Percentiles rank a stretch among this genome's conserved stretches.
phyloP scores from a whole-genome alignment of 2,797 vertebrate genomes.

The Natrix natrix region DNA sequence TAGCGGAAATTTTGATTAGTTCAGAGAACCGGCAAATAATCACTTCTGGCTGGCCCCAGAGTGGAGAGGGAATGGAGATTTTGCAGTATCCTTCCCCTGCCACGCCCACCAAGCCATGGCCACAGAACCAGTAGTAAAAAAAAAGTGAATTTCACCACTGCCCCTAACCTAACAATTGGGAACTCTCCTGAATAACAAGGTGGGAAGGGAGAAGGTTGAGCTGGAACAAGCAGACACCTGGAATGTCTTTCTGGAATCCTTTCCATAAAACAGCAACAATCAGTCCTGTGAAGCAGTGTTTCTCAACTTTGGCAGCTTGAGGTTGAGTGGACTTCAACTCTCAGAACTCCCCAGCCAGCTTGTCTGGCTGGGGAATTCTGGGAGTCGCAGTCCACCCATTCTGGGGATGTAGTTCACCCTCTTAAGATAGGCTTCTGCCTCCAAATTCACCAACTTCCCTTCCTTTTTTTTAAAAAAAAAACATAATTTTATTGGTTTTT shows the following conservation, averaged over 20 bases:
- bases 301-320: background rate
- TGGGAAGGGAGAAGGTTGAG: background rate
- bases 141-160: too few relatives aligned
- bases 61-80: too few relatives aligned
- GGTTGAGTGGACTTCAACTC: background rate
- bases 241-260: background rate
- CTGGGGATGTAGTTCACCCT: background rate
- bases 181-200: background rate
- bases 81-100: too few relatives aligned
- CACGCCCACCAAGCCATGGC: too few relatives aligned
- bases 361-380: background rate
- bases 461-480: background rate
- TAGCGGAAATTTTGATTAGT: too few relatives aligned
- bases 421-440: background rate
- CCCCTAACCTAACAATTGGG: background rate
- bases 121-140: too few relatives aligned
- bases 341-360: background rate
- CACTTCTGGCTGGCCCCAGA: too few relatives aligned
- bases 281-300: background rate
- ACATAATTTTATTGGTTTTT: too few relatives aligned
- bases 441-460: constrained; percentile 7
- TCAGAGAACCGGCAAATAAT: too few relatives aligned
- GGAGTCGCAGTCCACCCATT: background rate
- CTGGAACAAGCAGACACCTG: background rate
- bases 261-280: too few relatives aligned